A percentile compares a stretch with the other conserved stretches of the same genome.
Conservation (phyloP, 2,113 vertebrate genomes). For the Sturnira hondurensis region DNA sequence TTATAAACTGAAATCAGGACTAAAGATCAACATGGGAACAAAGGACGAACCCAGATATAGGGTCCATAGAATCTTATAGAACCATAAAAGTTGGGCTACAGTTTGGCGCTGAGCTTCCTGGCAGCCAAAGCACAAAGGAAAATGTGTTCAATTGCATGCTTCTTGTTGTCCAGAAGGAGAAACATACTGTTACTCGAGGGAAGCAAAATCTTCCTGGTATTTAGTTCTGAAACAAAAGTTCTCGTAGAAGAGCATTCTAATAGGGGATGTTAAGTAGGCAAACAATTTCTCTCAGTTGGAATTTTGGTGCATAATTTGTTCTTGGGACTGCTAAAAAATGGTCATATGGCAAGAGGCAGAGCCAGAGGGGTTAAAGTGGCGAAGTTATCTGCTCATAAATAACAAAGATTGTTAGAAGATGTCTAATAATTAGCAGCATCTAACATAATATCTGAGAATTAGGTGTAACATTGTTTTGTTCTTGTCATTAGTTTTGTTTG, state of each 20-base stretch:
- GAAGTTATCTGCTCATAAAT: background rate
- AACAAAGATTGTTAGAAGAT: background rate
- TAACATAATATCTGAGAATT: background rate
- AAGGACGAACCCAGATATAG: background rate
- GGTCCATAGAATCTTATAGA: background rate
- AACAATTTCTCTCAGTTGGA: background rate
- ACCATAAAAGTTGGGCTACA: background rate
- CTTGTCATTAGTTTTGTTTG: background rate
- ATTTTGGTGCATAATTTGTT: background rate
- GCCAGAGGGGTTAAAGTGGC: background rate
- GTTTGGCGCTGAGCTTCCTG: background rate
- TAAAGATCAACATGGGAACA: background rate
- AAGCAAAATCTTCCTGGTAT: slow-evolving; percentile 42
- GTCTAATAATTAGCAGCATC: background rate
- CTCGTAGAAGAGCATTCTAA: background rate
- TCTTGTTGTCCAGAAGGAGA: background rate
- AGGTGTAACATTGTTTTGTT: background rate
- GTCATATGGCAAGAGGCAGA: background rate
- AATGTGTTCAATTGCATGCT: slow-evolving; percentile 8
- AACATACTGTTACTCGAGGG: background rate
- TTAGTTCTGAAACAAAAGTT: slow-evolving; percentile 40
- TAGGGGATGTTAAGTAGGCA: background rate
- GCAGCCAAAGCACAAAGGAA: slow-evolving; percentile 46
- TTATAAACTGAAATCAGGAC: slow-evolving; percentile 1
- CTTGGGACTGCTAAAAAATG: background rate